Conservation (phyloP, 2,113 vertebrate species). For the Ia io region DNA sequence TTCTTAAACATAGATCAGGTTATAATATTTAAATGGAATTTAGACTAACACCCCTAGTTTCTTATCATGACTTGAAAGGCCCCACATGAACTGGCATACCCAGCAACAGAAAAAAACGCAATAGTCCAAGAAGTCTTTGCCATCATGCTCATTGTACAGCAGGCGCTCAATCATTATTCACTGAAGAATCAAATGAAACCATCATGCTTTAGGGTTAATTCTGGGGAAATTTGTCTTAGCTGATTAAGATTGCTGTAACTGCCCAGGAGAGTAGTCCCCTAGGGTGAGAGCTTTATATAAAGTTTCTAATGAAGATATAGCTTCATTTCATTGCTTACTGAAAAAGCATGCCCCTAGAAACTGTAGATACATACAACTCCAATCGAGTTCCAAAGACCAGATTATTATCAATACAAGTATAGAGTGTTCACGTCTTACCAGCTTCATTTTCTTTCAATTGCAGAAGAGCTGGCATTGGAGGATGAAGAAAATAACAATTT, state of each 20-base stretch:
- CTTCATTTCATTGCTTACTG: background rate
- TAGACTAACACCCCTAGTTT: background rate
- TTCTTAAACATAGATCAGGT: background rate
- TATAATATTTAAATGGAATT: background rate
- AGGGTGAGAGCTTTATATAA: background rate
- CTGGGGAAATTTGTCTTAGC: background rate
- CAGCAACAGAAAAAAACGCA: background rate
- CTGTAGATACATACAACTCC: background rate
- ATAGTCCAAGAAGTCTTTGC: background rate
- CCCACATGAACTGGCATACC: background rate
- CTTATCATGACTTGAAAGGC: background rate
- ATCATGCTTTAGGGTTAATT: background rate
- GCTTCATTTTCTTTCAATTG: constrained; percentile 91
- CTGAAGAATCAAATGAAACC: constrained; percentile 4
- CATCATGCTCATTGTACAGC: background rate
- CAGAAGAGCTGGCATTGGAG: constrained; percentile 88
- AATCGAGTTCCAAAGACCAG: background rate
- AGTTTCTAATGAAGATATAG: background rate
- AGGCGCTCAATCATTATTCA: background rate
- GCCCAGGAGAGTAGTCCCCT: background rate
- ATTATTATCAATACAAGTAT: background rate
- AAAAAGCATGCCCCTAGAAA: background rate
- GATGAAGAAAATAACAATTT: constrained; percentile 87
- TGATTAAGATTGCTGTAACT: background rate
- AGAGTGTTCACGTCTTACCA: constrained; percentile 83